Evolutionary conservation across 1,140 invertebrate species (phyloP).

Genomic region (Chelonus insularis): DNA sequence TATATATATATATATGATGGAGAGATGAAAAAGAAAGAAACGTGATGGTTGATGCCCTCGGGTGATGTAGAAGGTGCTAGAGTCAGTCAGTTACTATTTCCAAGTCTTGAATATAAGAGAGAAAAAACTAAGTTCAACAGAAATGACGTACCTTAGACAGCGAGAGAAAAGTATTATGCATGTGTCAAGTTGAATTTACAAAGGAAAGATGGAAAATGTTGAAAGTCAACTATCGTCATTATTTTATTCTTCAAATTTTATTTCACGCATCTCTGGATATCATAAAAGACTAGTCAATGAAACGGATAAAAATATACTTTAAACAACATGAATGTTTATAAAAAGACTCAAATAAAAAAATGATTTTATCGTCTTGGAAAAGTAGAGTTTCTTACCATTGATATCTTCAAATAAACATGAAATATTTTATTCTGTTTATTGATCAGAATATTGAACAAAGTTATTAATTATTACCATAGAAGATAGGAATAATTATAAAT

Average conservation of each 20-base stretch:
- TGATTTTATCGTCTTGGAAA: too few relatives aligned
- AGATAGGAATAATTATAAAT: too few relatives aligned
- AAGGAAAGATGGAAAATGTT: constrained; percentile 16
- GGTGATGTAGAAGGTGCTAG: constrained; percentile 48
- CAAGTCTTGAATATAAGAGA: constrained; percentile 23
- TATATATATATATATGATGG: constrained; percentile 3
- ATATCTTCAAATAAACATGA: too few relatives aligned
- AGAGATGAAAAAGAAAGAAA: constrained; percentile 28
- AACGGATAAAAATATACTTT: constrained; percentile 48
- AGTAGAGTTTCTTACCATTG: too few relatives aligned
- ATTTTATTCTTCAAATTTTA: constrained; percentile 59
- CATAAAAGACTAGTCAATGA: constrained; percentile 35
- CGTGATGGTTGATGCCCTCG: constrained; percentile 41
- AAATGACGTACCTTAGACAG: not conserved
- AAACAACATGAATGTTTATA: too few relatives aligned
- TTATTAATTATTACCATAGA: not conserved
- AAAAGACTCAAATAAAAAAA: too few relatives aligned
- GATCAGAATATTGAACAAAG: not conserved
- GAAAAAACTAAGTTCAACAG: not conserved
- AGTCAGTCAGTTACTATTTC: constrained; percentile 44
- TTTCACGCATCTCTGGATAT: constrained; percentile 52
- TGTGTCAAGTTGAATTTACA: constrained; percentile 1
- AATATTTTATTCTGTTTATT: not conserved
- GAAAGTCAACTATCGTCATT: not conserved
- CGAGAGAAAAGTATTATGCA: constrained; percentile 1